phyloP scores from a whole-genome alignment of 92 coral and sea anemone species.

The Phenganax stokvisi region DNA sequence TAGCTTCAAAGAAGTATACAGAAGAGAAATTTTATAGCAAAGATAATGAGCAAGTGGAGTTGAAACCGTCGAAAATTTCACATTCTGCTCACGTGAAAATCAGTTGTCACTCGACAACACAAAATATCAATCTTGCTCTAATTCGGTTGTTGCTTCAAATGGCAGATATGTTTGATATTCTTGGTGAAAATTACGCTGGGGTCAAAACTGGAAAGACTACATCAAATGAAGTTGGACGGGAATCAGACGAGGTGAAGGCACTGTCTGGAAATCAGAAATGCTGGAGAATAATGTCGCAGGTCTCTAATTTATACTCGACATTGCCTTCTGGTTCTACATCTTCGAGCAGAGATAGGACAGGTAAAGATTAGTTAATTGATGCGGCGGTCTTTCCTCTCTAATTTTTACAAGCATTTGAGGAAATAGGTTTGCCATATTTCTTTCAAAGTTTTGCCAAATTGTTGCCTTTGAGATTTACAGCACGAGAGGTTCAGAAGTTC shows the following conservation, averaged over 20 bases:
- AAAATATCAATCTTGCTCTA: slow-evolving; percentile 73
- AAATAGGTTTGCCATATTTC: background rate
- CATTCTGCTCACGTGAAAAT: slow-evolving; percentile 42
- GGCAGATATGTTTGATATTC: slow-evolving; percentile 80
- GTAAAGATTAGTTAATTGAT: slow-evolving; percentile 12
- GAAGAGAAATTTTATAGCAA: slow-evolving; percentile 16
- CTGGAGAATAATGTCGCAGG: slow-evolving; percentile 94
- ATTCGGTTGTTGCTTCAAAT: slow-evolving; percentile 75
- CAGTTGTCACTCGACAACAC: slow-evolving; percentile 72
- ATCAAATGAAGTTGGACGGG: slow-evolving; percentile 9
- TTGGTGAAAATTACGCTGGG: slow-evolving; percentile 45
- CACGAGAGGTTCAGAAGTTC: no score
- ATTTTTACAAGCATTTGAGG: no score
- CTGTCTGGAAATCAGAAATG: slow-evolving; percentile 55
- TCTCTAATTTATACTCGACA: slow-evolving; percentile 85
- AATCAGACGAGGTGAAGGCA: slow-evolving; percentile 7
- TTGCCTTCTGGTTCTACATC: slow-evolving; percentile 48
- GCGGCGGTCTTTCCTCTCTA: background rate
- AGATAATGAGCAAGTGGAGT: slow-evolving; percentile 2
- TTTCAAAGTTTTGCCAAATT: no score
- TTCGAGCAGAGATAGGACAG: slow-evolving; percentile 7
- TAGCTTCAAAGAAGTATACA: background rate
- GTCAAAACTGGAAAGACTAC: slow-evolving; percentile 15
- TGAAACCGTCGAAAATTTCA: background rate
- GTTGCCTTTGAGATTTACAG: no score